Base-by-base conservation (phyloP, 2,888 invertebrate genomes). In the Tromatobia lineatoria region DNA sequence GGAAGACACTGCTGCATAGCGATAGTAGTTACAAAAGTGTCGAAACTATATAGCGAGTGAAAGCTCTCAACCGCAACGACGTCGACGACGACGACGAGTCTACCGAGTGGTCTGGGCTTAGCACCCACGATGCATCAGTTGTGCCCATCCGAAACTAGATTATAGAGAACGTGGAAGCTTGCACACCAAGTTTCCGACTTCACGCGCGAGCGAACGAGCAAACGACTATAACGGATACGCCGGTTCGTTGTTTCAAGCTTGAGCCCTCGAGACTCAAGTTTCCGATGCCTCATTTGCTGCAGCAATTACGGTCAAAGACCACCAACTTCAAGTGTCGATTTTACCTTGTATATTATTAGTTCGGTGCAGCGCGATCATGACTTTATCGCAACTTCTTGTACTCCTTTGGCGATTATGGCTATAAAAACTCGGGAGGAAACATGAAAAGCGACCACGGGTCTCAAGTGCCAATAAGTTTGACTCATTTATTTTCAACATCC, bases 141-240 rank as follows among this genome's bases (percentile, higher is more conserved):
- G 79, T 61, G 47, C 70, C 42, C 70, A 29, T 38, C 29, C 25
- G 45, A 25, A 61, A 74, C 25, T 18, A 50, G 18, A 50, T 23
- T 20, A 20, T 29, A 64, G 42, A 67, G 76, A 76, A 57, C 66
- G 80, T 57, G 29, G 52, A 57, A 71, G 59, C 52, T 52, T 50
- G 50, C 50, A 57, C 76, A 76, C 66, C 34, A 80, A 83, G 76
- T 83, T 83, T 73, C 61, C 57, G 64, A 79, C 64, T 83, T 64
- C 70, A 15, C 54, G 61, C 29, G 54, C 23, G 69, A 69, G 38
- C 15, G 54, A 71, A 23, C 54, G 38, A 15, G n/a, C 23, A 23
- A 71, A 52, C 18, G 38, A 57, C 70, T 54, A 54, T 57, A 57
- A 57, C 25, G 57, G 57, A 50, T 57, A 57, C 59, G 57, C 59